Conservation (phyloP, 2,888 invertebrate genomes). For the Rhagonycha fulva region DNA sequence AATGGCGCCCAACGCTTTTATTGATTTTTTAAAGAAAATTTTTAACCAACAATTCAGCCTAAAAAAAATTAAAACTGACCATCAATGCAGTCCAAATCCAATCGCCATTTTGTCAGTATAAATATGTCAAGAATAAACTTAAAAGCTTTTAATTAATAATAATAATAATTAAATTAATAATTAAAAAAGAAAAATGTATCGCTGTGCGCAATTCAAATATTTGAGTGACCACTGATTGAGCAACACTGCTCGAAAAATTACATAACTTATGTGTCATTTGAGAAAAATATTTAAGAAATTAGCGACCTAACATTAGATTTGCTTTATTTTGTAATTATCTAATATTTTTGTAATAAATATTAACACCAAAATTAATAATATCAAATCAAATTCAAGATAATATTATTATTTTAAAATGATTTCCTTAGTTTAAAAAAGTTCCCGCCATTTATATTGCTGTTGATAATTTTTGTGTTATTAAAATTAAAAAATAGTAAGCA, state of each 20-base stretch:
- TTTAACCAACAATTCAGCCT: too few relatives aligned
- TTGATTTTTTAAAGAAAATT: too few relatives aligned
- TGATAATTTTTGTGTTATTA: not conserved
- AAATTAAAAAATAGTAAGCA: not conserved
- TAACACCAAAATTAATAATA: not conserved
- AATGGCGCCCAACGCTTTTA: too few relatives aligned
- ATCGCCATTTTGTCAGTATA: too few relatives aligned
- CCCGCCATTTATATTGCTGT: not conserved
- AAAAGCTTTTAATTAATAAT: too few relatives aligned
- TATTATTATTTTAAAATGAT: not conserved
- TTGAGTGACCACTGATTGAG: not conserved
- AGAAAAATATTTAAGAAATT: not conserved
- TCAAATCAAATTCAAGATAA: not conserved
- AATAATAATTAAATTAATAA: not conserved
- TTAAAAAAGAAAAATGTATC: not conserved
- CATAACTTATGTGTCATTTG: not conserved
- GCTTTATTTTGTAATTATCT: not conserved
- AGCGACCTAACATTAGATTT: not conserved
- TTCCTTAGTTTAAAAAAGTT: not conserved
- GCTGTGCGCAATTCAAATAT: not conserved
- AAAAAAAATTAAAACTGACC: too few relatives aligned
- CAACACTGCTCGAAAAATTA: not conserved
- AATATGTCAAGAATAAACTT: too few relatives aligned
- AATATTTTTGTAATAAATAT: not conserved
- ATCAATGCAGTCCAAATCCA: too few relatives aligned